These are phyloP conservation scores for Kobus ellipsiprymnus DNA, from an alignment of 2,113 vertebrate species.

Conservation along the genomic window DNA sequence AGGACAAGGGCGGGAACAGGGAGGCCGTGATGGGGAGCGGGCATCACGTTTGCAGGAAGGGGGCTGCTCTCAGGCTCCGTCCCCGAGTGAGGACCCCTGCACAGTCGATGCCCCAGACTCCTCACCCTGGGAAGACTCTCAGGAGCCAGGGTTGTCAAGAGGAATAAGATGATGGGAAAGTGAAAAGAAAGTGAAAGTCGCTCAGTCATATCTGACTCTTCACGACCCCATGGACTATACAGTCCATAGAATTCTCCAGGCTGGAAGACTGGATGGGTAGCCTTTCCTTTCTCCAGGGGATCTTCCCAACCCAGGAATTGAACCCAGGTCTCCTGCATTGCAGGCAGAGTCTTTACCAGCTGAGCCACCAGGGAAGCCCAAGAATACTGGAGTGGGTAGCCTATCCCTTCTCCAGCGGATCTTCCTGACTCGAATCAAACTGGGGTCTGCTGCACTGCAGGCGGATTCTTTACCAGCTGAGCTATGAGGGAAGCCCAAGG, in stretches of 20 bases:
- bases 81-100: fast-evolving
- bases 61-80: fast-evolving
- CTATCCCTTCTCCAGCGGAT: background rate
- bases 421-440: background rate
- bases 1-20: fast-evolving
- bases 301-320: background rate
- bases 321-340: background rate
- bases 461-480: background rate
- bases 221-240: fast-evolving
- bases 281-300: background rate
- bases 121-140: background rate
- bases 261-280: background rate
- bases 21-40: background rate
- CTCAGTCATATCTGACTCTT: background rate
- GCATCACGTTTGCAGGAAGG: fast-evolving
- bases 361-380: background rate
- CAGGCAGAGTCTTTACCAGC: background rate
- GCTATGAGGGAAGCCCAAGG: background rate
- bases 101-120: fast-evolving
- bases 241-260: background rate
- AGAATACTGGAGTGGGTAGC: background rate
- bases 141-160: background rate
- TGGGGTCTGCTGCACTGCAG: background rate
- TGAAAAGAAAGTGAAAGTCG: background rate
- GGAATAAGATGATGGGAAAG: background rate